phyloP scores from a whole-genome alignment of 1,140 invertebrate species.

The Sycobia sp. region DNA sequence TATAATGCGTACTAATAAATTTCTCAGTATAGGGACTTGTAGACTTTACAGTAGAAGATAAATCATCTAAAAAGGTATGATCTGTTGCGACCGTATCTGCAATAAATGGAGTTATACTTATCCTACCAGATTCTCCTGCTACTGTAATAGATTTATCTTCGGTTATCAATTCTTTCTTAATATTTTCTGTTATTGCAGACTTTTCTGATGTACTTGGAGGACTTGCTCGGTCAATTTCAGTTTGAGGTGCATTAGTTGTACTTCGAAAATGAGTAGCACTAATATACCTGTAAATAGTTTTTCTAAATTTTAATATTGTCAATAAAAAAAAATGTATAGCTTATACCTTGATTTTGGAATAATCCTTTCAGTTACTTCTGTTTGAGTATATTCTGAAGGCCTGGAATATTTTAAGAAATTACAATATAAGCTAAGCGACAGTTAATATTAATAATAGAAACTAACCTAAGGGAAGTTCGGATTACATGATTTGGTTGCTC shows the following conservation, averaged over 20 bases:
- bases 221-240: conserved; percentile 18
- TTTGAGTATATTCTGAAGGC: conserved; percentile 3
- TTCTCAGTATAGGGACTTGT: conserved; percentile 11
- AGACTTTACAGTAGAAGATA: conserved; percentile 15
- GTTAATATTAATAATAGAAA: neutral
- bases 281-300: conserved; percentile 53
- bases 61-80: conserved; percentile 4
- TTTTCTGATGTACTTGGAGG: conserved; percentile 10
- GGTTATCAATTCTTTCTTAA: neutral
- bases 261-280: conserved; percentile 59
- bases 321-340: conserved; percentile 5
- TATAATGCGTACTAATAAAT: conserved; percentile 10
- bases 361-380: neutral
- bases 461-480: neutral
- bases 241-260: conserved; percentile 44
- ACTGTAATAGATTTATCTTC: conserved; percentile 29
- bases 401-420: conserved; percentile 15
- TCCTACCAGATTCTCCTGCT: conserved; percentile 28
- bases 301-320: conserved; percentile 5
- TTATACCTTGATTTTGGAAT: conserved; percentile 23
- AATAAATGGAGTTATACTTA: conserved; percentile 27
- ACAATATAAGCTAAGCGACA: neutral
- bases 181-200: conserved; percentile 8
- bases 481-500: conserved; percentile 23
- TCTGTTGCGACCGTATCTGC: conserved; percentile 23